Evolutionary conservation across 2,797 vertebrate species (phyloP).

Genomic region (Tapera naevia): DNA sequence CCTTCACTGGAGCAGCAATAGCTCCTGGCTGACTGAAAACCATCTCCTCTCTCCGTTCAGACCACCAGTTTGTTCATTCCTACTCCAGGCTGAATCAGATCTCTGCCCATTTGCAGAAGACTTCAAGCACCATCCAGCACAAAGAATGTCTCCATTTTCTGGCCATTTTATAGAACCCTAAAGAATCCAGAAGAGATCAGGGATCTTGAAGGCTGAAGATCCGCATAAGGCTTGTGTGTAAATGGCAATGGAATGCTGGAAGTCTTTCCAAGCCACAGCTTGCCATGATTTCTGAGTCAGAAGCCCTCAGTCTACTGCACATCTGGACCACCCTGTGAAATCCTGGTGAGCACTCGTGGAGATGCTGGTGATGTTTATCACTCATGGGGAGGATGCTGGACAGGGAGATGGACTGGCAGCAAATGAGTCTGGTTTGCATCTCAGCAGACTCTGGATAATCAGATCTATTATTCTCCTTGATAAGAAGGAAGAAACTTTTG

Average conservation of each 20-base stretch:
- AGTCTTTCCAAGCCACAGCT: neutral
- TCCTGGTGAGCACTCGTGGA: neutral
- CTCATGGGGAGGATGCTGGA: neutral
- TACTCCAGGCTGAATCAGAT: neutral
- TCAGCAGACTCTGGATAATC: neutral
- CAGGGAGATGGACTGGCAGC: neutral
- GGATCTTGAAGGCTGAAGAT: neutral
- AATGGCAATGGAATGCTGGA: neutral
- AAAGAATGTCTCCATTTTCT: neutral
- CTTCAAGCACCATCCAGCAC: too few relatives aligned
- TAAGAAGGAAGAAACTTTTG: neutral
- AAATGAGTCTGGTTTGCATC: neutral
- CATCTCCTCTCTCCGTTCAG: neutral
- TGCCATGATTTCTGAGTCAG: neutral
- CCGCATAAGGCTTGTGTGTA: neutral
- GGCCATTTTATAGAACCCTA: neutral
- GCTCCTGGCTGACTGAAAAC: neutral
- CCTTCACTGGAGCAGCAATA: neutral
- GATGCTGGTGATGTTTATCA: neutral
- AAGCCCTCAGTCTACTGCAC: neutral
- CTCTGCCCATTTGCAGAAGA: neutral
- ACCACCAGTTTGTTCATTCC: neutral
- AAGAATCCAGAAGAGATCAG: rapidly evolving
- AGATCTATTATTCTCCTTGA: neutral
- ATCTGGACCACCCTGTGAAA: neutral